Percentiles rank a stretch among this genome's conserved stretches.
Evolutionary conservation across 2,888 invertebrate genomes (phyloP).

Genomic region (Leptarthrus brevirostris): DNA sequence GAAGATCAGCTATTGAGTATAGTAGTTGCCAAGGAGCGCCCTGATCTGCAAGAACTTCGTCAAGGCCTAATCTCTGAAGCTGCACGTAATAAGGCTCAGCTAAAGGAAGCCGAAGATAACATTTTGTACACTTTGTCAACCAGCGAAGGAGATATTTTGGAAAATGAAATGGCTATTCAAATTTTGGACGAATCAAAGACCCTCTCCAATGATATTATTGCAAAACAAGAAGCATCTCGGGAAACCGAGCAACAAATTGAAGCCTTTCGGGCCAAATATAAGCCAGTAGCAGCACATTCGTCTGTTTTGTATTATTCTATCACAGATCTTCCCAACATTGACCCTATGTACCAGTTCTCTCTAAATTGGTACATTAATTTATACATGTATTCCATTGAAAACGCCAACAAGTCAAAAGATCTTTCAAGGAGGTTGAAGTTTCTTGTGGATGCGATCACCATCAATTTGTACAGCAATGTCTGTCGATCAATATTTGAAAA

Average conservation of each 20-base stretch:
- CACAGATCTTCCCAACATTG: conserved; percentile 85
- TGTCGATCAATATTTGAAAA: conserved; percentile 90
- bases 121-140: conserved; percentile 86
- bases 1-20: conserved; percentile 88
- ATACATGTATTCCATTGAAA: conserved; percentile 66
- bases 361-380: conserved; percentile 91
- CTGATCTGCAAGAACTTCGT: conserved; percentile 86
- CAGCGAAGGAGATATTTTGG: conserved; percentile 87
- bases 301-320: conserved; percentile 90
- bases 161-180: conserved; percentile 90
- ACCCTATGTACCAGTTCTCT: conserved; percentile 97
- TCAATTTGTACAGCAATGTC: conserved; percentile 85
- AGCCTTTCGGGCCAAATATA: conserved; percentile 81
- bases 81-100: conserved; percentile 81
- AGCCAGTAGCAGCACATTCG: conserved; percentile 87
- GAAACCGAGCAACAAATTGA: conserved; percentile 87
- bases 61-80: conserved; percentile 83
- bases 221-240: conserved; percentile 86
- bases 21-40: conserved; percentile 89
- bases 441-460: conserved; percentile 84
- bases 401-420: conserved; percentile 71
- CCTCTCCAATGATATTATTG: conserved; percentile 82
- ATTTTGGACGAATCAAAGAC: conserved; percentile 87
- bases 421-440: conserved; percentile 80
- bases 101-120: conserved; percentile 89